phyloP scores from a whole-genome alignment of 2,797 vertebrate genomes.

The Pantherophis vulpinus region DNA sequence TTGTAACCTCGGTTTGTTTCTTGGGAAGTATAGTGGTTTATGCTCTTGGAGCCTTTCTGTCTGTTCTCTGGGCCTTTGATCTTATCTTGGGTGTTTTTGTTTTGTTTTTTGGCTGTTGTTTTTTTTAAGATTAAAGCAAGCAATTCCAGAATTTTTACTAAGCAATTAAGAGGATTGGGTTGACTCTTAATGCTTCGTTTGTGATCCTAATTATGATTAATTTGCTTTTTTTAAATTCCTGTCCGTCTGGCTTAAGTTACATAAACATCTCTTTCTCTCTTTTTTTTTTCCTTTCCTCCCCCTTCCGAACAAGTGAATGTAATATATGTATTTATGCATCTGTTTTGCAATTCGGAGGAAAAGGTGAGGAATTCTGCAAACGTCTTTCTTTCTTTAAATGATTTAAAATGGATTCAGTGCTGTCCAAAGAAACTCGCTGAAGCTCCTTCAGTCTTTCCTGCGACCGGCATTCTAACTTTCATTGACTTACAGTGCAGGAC shows the following conservation, averaged over 20 bases:
- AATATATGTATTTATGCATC: slow-evolving; percentile 3
- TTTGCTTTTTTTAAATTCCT: slow-evolving; percentile 69
- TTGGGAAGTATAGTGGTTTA: neutral
- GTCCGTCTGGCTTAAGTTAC: slow-evolving; percentile 53
- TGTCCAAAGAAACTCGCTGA: slow-evolving; percentile 58
- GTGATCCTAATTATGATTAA: slow-evolving; percentile 59
- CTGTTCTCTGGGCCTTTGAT: slow-evolving; percentile 45
- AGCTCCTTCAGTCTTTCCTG: slow-evolving; percentile 48
- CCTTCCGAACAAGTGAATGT: slow-evolving; percentile 45
- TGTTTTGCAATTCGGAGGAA: slow-evolving; percentile 55
- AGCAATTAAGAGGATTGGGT: slow-evolving; percentile 52
- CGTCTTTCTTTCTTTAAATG: slow-evolving; percentile 61
- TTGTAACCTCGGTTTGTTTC: neutral
- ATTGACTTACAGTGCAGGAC: slow-evolving; percentile 39
- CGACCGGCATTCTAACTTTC: slow-evolving; percentile 55
- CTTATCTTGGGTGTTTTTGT: slow-evolving; percentile 30
- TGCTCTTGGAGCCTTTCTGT: neutral
- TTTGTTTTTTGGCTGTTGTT: neutral
- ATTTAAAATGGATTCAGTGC: slow-evolving; percentile 57
- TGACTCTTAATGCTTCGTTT: slow-evolving; percentile 58
- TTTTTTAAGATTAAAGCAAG: slow-evolving; percentile 54
- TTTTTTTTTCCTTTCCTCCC: slow-evolving; percentile 36
- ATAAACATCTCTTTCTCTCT: slow-evolving; percentile 48
- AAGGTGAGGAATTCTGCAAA: slow-evolving; percentile 52
- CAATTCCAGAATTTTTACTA: slow-evolving; percentile 64